Percentiles rank a stretch among this genome's conserved stretches.
phyloP scores from a whole-genome alignment of 2,113 vertebrate species.

The Podiceps cristatus region DNA sequence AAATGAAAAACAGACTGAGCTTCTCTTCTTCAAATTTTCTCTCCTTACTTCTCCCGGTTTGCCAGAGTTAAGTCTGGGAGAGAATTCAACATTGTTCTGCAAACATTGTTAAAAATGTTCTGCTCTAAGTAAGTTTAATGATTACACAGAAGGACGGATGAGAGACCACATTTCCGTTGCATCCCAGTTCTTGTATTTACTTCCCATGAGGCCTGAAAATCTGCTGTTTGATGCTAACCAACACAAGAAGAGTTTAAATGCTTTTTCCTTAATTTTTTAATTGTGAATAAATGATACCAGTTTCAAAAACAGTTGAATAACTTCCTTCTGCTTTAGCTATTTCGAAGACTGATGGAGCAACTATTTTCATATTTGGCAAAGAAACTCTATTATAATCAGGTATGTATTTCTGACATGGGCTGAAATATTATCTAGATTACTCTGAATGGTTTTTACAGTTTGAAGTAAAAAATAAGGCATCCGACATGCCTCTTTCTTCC shows the following conservation, averaged over 20 bases:
- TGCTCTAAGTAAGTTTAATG: conserved; percentile 61
- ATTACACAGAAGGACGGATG: conserved; percentile 57
- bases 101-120: conserved; percentile 62
- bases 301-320: neutral
- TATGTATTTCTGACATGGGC: neutral
- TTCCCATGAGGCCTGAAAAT: conserved; percentile 42
- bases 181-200: conserved; percentile 45
- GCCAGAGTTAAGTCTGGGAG: conserved; percentile 52
- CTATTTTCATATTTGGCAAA: neutral
- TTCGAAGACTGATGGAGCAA: conserved; percentile 4
- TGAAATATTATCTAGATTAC: neutral
- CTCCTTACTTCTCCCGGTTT: conserved; percentile 58
- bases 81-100: conserved; percentile 60
- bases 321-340: conserved; percentile 14
- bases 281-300: neutral
- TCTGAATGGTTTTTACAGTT: neutral
- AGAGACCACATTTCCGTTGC: conserved; percentile 42
- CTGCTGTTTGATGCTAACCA: conserved; percentile 34
- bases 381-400: neutral
- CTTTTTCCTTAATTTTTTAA: conserved; percentile 6
- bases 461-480: neutral
- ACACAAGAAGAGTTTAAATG: neutral
- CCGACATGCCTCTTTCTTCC: neutral
- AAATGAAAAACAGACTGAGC: conserved; percentile 88
- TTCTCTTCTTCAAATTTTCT: conserved; percentile 83